Percentiles rank a stretch among this genome's conserved stretches.
phyloP scores from a whole-genome alignment of 2,113 vertebrate genomes.

The Cyprinodon variegatus region DNA sequence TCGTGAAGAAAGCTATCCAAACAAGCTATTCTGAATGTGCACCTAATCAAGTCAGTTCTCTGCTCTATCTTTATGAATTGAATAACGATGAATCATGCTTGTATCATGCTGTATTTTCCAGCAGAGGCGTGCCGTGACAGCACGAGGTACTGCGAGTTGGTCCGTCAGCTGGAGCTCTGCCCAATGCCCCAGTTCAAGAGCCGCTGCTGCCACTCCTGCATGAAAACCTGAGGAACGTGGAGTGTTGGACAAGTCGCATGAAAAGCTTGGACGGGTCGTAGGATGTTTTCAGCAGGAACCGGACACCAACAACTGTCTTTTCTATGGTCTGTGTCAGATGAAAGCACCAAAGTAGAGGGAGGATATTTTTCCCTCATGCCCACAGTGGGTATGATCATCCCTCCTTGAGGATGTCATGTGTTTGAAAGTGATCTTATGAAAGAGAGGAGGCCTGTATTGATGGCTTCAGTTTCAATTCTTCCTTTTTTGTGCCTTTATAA shows the following conservation, averaged over 20 bases:
- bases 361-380: constrained; percentile 22
- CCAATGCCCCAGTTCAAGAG: constrained; percentile 89
- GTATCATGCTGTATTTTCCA: constrained; percentile 41
- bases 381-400: constrained; percentile 2
- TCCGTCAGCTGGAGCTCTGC: constrained; percentile 92
- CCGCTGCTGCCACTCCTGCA: constrained; percentile 93
- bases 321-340: constrained; percentile 1
- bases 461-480: constrained; percentile 55
- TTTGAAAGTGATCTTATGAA: constrained; percentile 22
- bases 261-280: constrained; percentile 32
- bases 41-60: neutral
- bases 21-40: neutral
- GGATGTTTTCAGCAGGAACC: constrained; percentile 21
- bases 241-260: neutral
- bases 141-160: constrained; percentile 95
- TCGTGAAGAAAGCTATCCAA: neutral
- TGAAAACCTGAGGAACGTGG: constrained; percentile 85
- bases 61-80: neutral
- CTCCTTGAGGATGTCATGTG: constrained; percentile 17
- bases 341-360: constrained; percentile 4
- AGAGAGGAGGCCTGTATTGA: constrained; percentile 36
- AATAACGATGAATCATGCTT: neutral
- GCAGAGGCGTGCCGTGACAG: constrained; percentile 92
- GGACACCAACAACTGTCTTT: constrained; percentile 17
- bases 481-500: constrained; percentile 21